phyloP scores from a whole-genome alignment of 2,797 vertebrate genomes.

The Gephyroberyx darwinii region DNA sequence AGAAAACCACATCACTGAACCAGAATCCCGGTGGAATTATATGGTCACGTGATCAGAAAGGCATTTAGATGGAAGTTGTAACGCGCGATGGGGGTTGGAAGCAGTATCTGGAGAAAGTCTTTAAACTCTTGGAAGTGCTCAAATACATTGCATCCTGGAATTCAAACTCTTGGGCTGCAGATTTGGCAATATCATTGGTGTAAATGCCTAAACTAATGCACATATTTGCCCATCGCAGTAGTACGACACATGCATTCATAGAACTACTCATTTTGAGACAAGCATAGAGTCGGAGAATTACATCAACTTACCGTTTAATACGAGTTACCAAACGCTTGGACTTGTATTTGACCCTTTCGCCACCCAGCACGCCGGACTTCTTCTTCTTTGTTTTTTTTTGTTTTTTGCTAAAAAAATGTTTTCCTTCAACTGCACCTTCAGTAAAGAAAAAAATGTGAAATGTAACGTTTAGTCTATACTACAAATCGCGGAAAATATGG shows the following conservation, averaged over 20 bases:
- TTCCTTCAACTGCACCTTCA: conserved; percentile 13
- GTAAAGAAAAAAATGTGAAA: background rate
- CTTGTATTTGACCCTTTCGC: conserved; percentile 7
- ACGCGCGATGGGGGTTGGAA: background rate
- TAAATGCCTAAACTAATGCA: background rate
- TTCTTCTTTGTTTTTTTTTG: background rate
- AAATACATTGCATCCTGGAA: no score
- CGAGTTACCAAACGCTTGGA: conserved; percentile 10
- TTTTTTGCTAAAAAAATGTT: background rate
- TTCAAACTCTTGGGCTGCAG: background rate
- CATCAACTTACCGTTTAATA: conserved; percentile 56
- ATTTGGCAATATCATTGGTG: background rate
- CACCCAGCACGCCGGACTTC: conserved; percentile 36
- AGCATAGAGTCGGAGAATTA: background rate
- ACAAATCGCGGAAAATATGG: background rate
- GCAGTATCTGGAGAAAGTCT: background rate
- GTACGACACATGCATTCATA: no score
- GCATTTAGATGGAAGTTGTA: conserved; percentile 1
- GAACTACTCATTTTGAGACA: background rate
- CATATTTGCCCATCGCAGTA: background rate
- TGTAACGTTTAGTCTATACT: background rate
- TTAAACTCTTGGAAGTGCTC: background rate
- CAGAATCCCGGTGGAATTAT: background rate
- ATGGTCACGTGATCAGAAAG: conserved; percentile 25
- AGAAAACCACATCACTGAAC: background rate